Percentiles rank a stretch among this genome's conserved stretches.
Evolutionary conservation across 2,113 vertebrate genomes (phyloP).

Genomic region (Sterrhoptilus dennistouni): DNA sequence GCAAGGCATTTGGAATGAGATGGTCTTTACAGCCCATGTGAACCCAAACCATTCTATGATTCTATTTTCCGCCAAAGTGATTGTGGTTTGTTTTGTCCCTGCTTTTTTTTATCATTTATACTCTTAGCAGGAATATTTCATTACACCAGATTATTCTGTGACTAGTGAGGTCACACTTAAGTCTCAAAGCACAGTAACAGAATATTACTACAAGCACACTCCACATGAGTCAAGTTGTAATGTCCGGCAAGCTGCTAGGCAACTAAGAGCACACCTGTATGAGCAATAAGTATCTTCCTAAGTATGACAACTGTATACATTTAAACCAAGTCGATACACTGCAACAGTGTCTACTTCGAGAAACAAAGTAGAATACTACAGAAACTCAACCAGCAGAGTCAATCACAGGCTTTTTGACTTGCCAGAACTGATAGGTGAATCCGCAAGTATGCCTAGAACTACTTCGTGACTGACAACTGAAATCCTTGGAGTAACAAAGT

Average conservation of each 20-base stretch:
- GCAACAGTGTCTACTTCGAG: background rate
- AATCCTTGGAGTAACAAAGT: background rate
- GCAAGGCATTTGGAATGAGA: background rate
- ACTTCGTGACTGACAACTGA: background rate
- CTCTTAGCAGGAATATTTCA: background rate
- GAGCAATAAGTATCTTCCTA: background rate
- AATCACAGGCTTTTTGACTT: background rate
- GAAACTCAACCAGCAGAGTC: background rate
- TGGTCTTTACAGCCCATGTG: fast-evolving
- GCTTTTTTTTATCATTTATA: background rate
- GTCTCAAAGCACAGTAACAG: background rate
- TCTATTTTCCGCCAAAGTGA: background rate
- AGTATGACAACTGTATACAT: background rate
- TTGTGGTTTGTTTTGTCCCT: background rate
- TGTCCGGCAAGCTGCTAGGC: fast-evolving
- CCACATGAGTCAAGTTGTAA: background rate
- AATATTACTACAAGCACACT: background rate
- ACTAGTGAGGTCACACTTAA: background rate
- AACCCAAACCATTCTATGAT: background rate
- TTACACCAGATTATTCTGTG: background rate
- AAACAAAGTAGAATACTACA: background rate
- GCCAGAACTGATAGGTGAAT: background rate
- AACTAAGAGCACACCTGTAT: background rate
- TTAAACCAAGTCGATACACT: background rate
- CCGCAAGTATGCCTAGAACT: background rate